A percentile compares a stretch with the other conserved stretches of the same genome.
These are phyloP conservation scores for Lichenostomus cassidix DNA, from an alignment of 2,113 vertebrate species.

Conservation along the genomic window DNA sequence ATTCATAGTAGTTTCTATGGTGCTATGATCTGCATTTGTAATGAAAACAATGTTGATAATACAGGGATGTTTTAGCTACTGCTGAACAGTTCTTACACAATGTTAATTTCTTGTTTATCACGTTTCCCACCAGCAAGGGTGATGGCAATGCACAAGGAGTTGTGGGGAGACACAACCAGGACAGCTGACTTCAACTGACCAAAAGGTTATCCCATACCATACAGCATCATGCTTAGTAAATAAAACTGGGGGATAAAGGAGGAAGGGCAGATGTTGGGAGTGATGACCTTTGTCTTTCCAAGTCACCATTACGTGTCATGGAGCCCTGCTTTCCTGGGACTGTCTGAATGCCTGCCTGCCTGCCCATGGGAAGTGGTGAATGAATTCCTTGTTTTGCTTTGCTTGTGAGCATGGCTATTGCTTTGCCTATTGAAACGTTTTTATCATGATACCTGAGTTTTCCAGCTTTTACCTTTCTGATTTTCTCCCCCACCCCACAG, in stretches of 20 bases:
- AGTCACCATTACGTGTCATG: accelerated
- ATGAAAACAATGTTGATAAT: not conserved
- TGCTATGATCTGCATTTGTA: not conserved
- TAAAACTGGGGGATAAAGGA: not conserved
- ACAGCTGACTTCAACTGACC: not conserved
- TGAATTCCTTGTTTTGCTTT: not conserved
- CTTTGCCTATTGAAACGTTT: not conserved
- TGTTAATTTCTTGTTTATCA: not conserved
- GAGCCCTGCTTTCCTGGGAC: not conserved
- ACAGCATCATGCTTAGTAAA: not conserved
- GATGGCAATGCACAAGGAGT: not conserved
- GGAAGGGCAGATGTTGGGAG: not conserved
- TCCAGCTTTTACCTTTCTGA: not conserved
- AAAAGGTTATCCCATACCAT: not conserved
- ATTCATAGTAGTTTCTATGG: not conserved
- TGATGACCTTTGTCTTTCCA: not conserved
- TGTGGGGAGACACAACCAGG: not conserved
- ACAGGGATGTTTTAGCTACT: not conserved
- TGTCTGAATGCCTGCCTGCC: not conserved
- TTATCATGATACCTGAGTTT: not conserved
- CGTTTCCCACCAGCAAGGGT: accelerated
- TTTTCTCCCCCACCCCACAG: not conserved
- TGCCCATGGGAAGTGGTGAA: not conserved
- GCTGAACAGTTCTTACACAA: not conserved
- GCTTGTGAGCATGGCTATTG: accelerated